Conservation (phyloP, 2,797 vertebrate genomes). For the Galagoides demidoff region DNA sequence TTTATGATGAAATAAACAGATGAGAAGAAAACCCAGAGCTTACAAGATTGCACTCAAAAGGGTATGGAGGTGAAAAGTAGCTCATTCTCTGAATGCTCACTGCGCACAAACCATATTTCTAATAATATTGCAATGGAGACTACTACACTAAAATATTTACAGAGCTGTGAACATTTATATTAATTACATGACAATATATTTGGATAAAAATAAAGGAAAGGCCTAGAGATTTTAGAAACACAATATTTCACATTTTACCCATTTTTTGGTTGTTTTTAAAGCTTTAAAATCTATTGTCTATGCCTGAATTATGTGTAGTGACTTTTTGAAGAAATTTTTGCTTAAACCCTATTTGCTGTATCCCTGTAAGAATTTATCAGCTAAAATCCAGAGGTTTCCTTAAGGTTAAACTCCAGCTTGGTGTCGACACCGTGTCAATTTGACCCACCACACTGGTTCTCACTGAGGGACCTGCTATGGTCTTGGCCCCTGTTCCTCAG, state of each 20-base stretch:
- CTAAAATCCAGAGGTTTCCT: neutral
- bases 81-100: neutral
- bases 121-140: accelerated
- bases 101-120: neutral
- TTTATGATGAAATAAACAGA: neutral
- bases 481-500: neutral
- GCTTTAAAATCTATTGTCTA: neutral
- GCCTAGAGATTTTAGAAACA: neutral
- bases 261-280: neutral
- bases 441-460: neutral
- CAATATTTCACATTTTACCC: neutral
- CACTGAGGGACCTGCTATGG: neutral
- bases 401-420: accelerated
- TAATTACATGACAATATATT: accelerated
- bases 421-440: neutral
- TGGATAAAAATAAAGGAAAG: neutral
- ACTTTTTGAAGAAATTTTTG: neutral
- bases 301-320: neutral
- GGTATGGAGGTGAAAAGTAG: neutral
- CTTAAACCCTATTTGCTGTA: accelerated
- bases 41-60: neutral
- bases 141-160: accelerated
- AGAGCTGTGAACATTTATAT: neutral
- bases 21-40: neutral
- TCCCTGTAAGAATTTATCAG: no score